Percentiles rank a stretch among this genome's conserved stretches.
These are phyloP conservation scores for Cosmopolites sordidus DNA, from an alignment of 2,888 invertebrate species.

Conservation along the genomic window DNA sequence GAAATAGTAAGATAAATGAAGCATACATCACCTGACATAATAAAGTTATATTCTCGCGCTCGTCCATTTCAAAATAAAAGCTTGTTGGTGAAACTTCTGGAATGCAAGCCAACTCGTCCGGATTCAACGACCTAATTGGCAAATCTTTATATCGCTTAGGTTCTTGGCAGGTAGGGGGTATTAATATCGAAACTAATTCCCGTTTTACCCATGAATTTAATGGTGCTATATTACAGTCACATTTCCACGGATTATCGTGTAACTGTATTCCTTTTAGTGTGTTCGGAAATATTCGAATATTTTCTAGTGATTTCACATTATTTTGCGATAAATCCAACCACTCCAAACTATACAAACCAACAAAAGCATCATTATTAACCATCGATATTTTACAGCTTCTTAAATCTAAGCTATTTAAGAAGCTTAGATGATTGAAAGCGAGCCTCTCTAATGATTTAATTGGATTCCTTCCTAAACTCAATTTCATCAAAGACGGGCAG, in stretches of 20 bases:
- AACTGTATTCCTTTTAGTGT: slow-evolving; percentile 74
- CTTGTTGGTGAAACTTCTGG: slow-evolving; percentile 73
- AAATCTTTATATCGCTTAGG: slow-evolving; percentile 65
- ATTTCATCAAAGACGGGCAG: slow-evolving; percentile 76
- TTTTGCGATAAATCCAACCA: slow-evolving; percentile 83
- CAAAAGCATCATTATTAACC: slow-evolving; percentile 76
- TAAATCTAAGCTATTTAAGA: slow-evolving; percentile 75
- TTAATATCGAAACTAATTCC: slow-evolving; percentile 57
- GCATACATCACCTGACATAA: slow-evolving; percentile 62
- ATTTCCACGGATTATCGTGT: slow-evolving; percentile 84
- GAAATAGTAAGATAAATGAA: too few species aligned
- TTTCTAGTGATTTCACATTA: slow-evolving; percentile 67
- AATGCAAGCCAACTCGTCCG: slow-evolving; percentile 71
- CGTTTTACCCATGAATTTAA: slow-evolving; percentile 63
- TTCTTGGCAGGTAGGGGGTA: slow-evolving; percentile 72
- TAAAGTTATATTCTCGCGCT: slow-evolving; percentile 75
- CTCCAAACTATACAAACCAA: slow-evolving; percentile 74
- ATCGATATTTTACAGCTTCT: slow-evolving; percentile 73
- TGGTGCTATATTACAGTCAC: slow-evolving; percentile 77
- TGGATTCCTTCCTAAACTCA: slow-evolving; percentile 77
- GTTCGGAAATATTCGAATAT: slow-evolving; percentile 63
- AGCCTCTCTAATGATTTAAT: slow-evolving; percentile 67
- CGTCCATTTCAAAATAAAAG: slow-evolving; percentile 69
- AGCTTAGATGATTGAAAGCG: slow-evolving; percentile 70
- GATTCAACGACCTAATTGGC: slow-evolving; percentile 63